Base-by-base conservation (phyloP, 2,113 vertebrate genomes). In the Ranitomeya variabilis region DNA sequence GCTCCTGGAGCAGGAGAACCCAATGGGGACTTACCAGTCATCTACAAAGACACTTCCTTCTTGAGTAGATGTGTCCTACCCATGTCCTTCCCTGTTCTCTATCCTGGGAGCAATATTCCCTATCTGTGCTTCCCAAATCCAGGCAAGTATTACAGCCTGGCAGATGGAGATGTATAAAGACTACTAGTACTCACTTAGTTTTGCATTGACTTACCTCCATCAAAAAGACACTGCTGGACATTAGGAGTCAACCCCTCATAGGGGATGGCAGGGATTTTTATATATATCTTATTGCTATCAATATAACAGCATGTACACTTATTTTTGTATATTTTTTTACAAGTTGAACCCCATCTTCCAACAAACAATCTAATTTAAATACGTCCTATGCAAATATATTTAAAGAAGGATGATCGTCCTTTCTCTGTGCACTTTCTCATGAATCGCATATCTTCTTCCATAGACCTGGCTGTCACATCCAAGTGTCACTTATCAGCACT, bases 61-160 rank as follows among this genome's bases (percentile, higher is more conserved):
- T 91, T 97, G 89, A 93, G 95, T 4, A 95, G 95, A 89, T 97
- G 94, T 85, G 76, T 97, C 91, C 89, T 97, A 90, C 97, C 96
- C 14, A 92, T 97, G 92, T 95, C 96, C 23, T 92, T 97, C 37
- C 97, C 96, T 26, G 89, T 97, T 18, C 92, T 97, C 2, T 97
- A 95, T 88, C 94, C 95, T 57, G 95, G 95, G 83, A 94, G 93
- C 52, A 93, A 94, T 92, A 90, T 95, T 92, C 96, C 96, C 92
- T 97, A 96, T 90, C 93, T 97, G 90, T 97, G 96, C 90, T 95
- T 97, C 86, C 95, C 97, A 16, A 95, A 93, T 81, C 92, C 95
- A 88, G 95, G 93, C 93, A 97, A 96, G 84, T 96, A 95, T 91
- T 96, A 96, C 93, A 96, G 94, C 91, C 92, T 97, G 87, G 91